Percentiles rank a stretch among this genome's conserved stretches.
phyloP scores from a whole-genome alignment of 2,113 vertebrate species.

The Taurulus bubalis region DNA sequence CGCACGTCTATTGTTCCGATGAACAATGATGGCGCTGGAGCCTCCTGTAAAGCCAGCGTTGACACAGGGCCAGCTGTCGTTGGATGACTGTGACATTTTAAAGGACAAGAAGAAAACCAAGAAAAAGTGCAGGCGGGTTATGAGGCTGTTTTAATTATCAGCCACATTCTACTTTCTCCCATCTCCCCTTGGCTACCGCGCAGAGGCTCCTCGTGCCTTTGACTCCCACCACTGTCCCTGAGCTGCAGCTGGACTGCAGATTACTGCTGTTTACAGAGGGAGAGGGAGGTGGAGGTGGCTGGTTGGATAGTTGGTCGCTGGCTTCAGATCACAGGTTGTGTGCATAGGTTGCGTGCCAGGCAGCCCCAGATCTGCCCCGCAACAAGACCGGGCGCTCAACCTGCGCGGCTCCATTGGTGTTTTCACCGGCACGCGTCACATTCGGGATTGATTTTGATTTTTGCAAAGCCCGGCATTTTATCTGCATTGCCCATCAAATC shows the following conservation, averaged over 20 bases:
- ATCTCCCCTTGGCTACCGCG: conserved; percentile 16
- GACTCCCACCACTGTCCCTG: conserved; percentile 55
- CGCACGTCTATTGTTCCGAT: conserved; percentile 16
- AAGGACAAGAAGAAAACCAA: not conserved
- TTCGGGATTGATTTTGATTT: not conserved
- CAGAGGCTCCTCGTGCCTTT: conserved; percentile 36
- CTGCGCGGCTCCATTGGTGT: not conserved
- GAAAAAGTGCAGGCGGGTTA: not conserved
- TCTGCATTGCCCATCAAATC: not conserved
- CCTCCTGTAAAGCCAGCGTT: conserved; percentile 9
- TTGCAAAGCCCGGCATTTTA: not conserved
- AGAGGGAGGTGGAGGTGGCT: conserved; percentile 53
- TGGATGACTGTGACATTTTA: not conserved
- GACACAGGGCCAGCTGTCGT: conserved; percentile 3
- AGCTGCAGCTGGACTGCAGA: conserved; percentile 71
- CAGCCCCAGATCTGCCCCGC: conserved; percentile 42
- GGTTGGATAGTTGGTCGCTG: conserved; percentile 55
- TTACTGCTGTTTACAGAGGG: conserved; percentile 66
- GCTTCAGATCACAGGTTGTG: conserved; percentile 71
- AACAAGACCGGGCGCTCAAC: conserved; percentile 3
- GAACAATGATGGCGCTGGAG: conserved; percentile 34
- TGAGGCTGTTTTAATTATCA: conserved; percentile 5
- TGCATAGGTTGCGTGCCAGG: conserved; percentile 25
- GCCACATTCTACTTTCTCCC: not conserved
- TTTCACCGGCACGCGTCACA: not conserved